phyloP scores from a whole-genome alignment of 1,140 invertebrate genomes.

The Piezodorus guildinii region DNA sequence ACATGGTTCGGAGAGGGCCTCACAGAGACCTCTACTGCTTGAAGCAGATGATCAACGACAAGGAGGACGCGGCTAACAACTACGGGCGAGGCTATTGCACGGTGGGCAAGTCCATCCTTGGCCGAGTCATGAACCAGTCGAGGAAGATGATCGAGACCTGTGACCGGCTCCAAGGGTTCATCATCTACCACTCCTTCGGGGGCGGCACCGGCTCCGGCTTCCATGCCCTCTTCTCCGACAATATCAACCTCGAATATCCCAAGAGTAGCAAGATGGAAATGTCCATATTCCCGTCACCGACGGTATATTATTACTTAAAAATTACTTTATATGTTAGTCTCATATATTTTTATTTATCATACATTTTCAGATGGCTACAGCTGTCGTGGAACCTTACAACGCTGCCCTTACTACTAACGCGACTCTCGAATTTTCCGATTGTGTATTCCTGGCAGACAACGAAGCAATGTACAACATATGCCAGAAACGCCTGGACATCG shows the following conservation, averaged over 20 bases:
- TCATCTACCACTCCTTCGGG: slow-evolving; percentile 64
- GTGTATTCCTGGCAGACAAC: slow-evolving; percentile 50
- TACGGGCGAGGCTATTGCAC: too few relatives aligned
- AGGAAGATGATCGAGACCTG: too few relatives aligned
- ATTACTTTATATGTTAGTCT: not conserved
- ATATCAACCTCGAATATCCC: slow-evolving; percentile 51
- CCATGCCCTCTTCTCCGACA: slow-evolving; percentile 53
- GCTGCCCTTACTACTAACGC: slow-evolving; percentile 50
- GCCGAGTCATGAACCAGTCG: too few relatives aligned
- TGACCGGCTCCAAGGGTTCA: slow-evolving; percentile 42
- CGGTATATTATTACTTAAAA: slow-evolving; percentile 36
- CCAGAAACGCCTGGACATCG: slow-evolving; percentile 35
- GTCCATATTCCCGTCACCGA: slow-evolving; percentile 56
- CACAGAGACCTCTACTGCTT: too few relatives aligned
- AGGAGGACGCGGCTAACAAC: too few relatives aligned
- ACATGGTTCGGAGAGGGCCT: too few relatives aligned
- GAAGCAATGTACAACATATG: slow-evolving; percentile 69
- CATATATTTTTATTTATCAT: too few relatives aligned
- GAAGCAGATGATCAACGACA: too few relatives aligned
- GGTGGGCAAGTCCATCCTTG: too few relatives aligned
- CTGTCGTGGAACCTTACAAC: slow-evolving; percentile 57
- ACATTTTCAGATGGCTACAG: slow-evolving; percentile 33
- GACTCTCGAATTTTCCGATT: slow-evolving; percentile 48
- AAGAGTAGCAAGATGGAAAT: slow-evolving; percentile 59
- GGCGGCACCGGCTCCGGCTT: slow-evolving; percentile 62